Conservation (phyloP, 2,888 invertebrate genomes). For the Caenorhabditis zanzibari region DNA sequence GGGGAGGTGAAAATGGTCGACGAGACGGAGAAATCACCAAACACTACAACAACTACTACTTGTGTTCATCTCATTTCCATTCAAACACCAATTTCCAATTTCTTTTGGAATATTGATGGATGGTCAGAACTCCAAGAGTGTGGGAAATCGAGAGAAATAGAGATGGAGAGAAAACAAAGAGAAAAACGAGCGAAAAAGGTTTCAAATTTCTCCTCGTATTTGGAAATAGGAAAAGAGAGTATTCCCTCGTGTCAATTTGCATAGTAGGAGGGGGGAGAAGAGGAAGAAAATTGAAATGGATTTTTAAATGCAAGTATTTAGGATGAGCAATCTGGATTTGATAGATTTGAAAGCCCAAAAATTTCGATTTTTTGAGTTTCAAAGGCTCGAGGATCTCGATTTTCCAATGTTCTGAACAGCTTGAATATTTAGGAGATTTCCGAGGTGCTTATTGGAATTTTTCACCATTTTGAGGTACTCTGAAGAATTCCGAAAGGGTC, state of each 20-base stretch:
- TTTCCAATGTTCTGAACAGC: not conserved
- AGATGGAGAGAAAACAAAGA: too few species aligned
- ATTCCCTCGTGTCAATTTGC: constrained; percentile 47
- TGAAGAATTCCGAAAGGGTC: too few species aligned
- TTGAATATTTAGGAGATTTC: too few species aligned
- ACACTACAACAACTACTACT: constrained; percentile 11
- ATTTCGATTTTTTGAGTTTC: not conserved
- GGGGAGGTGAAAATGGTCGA: not conserved
- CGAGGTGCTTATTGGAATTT: not conserved
- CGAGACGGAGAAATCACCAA: constrained; percentile 20
- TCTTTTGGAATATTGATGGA: not conserved
- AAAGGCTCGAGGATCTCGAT: not conserved
- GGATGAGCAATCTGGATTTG: not conserved
- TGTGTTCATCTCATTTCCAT: constrained; percentile 1
- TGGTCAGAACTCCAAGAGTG: not conserved
- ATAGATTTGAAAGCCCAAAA: not conserved
- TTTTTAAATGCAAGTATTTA: not conserved
- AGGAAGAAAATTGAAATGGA: not conserved
- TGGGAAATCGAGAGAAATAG: constrained; percentile 10
- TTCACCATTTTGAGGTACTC: too few species aligned
- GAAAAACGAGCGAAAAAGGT: too few species aligned
- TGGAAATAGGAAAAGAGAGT: constrained; percentile 8
- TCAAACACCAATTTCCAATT: constrained; percentile 12
- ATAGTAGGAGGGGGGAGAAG: constrained; percentile 21
- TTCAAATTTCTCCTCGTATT: constrained; percentile 32